phyloP scores from a whole-genome alignment of 2,888 invertebrate species.

The Brenthis hecate region DNA sequence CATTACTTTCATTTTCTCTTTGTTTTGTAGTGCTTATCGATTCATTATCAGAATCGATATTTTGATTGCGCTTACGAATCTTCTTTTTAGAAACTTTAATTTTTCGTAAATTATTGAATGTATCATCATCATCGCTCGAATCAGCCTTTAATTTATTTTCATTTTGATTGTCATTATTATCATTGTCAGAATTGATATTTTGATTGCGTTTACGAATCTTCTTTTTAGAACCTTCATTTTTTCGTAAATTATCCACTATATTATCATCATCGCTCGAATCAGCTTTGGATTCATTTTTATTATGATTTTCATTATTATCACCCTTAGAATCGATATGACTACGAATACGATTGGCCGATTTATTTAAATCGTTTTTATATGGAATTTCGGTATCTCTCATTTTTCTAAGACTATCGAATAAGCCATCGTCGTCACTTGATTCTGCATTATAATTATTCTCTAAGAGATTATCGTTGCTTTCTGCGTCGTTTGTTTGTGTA shows the following conservation, averaged over 20 bases:
- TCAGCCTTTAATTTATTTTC: slow-evolving; percentile 33
- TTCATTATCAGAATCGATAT: slow-evolving; percentile 7
- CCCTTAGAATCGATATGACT: slow-evolving; percentile 34
- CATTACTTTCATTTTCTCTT: neutral
- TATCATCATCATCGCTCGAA: slow-evolving; percentile 58
- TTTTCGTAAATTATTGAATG: slow-evolving; percentile 71
- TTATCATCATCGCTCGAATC: slow-evolving; percentile 57
- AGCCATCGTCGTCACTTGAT: slow-evolving; percentile 58
- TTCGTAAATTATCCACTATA: slow-evolving; percentile 69
- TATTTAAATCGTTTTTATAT: slow-evolving; percentile 11
- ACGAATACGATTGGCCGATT: slow-evolving; percentile 29
- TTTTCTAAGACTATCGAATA: slow-evolving; percentile 71
- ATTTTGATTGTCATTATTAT: slow-evolving; percentile 24
- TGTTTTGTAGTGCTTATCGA: neutral
- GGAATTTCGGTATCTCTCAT: slow-evolving; percentile 41
- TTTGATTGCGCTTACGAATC: neutral
- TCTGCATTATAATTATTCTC: slow-evolving; percentile 34
- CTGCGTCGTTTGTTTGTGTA: slow-evolving; percentile 20
- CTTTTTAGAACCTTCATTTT: slow-evolving; percentile 46
- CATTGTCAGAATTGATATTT: slow-evolving; percentile 25
- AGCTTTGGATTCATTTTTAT: slow-evolving; percentile 30
- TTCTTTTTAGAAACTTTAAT: slow-evolving; percentile 41
- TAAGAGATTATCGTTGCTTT: slow-evolving; percentile 24
- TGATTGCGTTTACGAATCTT: neutral
- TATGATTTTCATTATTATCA: slow-evolving; percentile 19